Base-by-base conservation (phyloP, 92 coral and sea anemone species). In the Metridium senile region DNA sequence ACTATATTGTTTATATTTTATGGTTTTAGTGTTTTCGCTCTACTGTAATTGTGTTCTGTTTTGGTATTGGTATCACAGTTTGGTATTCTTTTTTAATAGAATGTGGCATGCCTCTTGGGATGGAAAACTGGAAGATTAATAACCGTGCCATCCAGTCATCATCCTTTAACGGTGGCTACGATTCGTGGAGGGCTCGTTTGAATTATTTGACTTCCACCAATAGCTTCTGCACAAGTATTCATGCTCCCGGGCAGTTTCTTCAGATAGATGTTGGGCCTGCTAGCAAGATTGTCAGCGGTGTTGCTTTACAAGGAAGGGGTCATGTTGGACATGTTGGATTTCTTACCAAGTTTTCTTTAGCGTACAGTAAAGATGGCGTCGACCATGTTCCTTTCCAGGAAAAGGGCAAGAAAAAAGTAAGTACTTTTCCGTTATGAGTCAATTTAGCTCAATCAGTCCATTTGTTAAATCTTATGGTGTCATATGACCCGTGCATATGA, bases 201-300 rank as follows among this genome's bases (percentile, higher is more conserved):
- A 61, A 80, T 58, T 25, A 1, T n/a, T 35, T 32, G 4, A 13
- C 11, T 0, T 3, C 19, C 16, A 39, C 6, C 49, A 47, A 13
- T 2, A 23, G 71, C 3, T 80, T 59, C 34, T 71, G 78, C 27
- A 1, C 23, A 13, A 4, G 25, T 2, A 54, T 2, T 3, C 21
- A 6, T 19, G 23, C 4, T 2, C 2, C 25, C 1, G 21, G 35
- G 18, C 9, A 86, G 72, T 82, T 47, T 33, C 70, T 82, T 2
- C 84, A 86, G 62, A 74, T 86, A 22, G 84, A 82, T 70, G 68
- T 82, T 53, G 90, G 90, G 17, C 73, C 84, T 21, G 87, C 79
- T 2, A 75, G 59, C 11, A 86, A 82, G 70, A 66, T 61, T 1
- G 58, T 82, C 62, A 82, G 82, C 26, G 84, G 70, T 17, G 70